These are phyloP conservation scores for Hypomecis punctinalis DNA, from an alignment of 2,888 invertebrate genomes.

Conservation along the genomic window DNA sequence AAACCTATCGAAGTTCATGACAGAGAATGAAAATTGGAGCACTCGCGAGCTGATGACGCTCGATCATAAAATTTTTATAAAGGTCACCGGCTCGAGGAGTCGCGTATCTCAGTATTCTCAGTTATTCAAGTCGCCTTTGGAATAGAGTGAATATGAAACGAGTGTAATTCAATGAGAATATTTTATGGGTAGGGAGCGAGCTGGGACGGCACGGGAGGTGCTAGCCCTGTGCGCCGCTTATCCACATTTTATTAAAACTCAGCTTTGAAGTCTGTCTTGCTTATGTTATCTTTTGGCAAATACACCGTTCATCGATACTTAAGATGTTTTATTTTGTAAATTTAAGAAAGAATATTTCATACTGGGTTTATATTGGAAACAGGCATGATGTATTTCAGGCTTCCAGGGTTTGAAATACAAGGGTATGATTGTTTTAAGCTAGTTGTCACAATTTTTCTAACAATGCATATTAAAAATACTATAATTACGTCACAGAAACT, in stretches of 20 bases:
- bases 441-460: too few relatives aligned
- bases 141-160: slow-evolving; percentile 42
- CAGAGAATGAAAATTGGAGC: slow-evolving; percentile 15
- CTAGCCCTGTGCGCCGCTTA: slow-evolving; percentile 21
- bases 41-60: slow-evolving; percentile 20
- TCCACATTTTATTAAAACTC: slow-evolving; percentile 28
- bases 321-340: background rate
- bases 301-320: slow-evolving; percentile 1
- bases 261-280: slow-evolving; percentile 27
- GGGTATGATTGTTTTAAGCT: too few relatives aligned
- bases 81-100: slow-evolving; percentile 23
- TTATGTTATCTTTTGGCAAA: slow-evolving; percentile 17
- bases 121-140: slow-evolving; percentile 28
- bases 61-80: slow-evolving; percentile 31
- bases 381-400: too few relatives aligned
- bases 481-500: too few relatives aligned
- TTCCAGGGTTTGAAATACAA: too few relatives aligned
- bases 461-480: too few relatives aligned
- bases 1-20: slow-evolving; percentile 17
- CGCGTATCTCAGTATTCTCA: slow-evolving; percentile 18
- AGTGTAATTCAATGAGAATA: slow-evolving; percentile 46
- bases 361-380: too few relatives aligned
- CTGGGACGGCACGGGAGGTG: slow-evolving; percentile 6
- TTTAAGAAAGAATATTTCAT: too few relatives aligned
- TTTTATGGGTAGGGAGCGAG: slow-evolving; percentile 38